Evolutionary conservation across 2,888 invertebrate genomes (phyloP).

Genomic region (Criorhina ranunculi): DNA sequence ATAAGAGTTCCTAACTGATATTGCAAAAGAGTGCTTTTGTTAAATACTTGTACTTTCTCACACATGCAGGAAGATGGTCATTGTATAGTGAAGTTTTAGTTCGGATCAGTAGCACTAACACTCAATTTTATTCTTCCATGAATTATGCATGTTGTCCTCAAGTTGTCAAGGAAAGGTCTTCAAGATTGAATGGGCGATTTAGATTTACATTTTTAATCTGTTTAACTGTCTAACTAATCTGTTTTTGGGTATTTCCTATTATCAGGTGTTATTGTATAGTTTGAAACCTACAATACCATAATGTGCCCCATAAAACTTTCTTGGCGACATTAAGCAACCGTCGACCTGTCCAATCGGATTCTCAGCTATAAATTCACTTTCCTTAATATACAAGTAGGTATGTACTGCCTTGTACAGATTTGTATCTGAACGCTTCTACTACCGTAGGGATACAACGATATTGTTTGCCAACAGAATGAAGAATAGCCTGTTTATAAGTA

Average conservation of each 20-base stretch:
- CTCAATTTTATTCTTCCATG: no score
- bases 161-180: no score
- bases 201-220: no score
- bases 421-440: not conserved
- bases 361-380: not conserved
- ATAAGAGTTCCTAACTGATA: no score
- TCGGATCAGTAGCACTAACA: no score
- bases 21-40: no score
- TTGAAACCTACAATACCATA: not conserved
- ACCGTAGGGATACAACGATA: not conserved
- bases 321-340: conserved; percentile 5
- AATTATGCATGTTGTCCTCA: no score
- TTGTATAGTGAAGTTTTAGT: no score
- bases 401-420: not conserved
- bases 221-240: no score
- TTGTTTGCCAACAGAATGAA: not conserved
- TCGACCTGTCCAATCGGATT: not conserved
- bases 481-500: conserved; percentile 18
- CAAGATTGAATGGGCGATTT: no score
- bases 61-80: no score
- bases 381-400: not conserved
- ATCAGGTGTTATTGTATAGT: not conserved
- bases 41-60: no score
- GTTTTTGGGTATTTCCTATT: not conserved
- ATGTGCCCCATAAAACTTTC: not conserved